phyloP scores from a whole-genome alignment of 2,113 vertebrate genomes.

The Trinectes maculatus region DNA sequence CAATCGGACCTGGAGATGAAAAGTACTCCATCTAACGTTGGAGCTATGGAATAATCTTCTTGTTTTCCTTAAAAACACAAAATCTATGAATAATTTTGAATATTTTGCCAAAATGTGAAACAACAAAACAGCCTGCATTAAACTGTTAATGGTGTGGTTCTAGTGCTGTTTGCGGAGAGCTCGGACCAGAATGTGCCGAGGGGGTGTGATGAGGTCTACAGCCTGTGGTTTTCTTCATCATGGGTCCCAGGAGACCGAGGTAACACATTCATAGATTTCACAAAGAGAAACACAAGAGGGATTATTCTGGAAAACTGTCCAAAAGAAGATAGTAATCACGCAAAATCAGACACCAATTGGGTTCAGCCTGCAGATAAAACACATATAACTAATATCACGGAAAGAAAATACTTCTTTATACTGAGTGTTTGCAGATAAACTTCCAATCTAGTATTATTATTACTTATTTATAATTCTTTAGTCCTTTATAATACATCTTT shows the following conservation, averaged over 20 bases:
- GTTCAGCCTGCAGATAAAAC: not conserved
- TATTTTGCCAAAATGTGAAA: constrained; percentile 34
- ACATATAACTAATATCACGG: not conserved
- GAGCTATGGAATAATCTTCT: not conserved
- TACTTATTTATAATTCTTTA: not conserved
- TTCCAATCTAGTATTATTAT: not conserved
- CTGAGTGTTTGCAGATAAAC: not conserved
- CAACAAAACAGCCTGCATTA: constrained; percentile 2
- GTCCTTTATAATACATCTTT: not conserved
- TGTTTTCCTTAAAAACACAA: constrained; percentile 12
- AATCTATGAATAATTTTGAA: constrained; percentile 59
- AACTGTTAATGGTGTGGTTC: constrained; percentile 2
- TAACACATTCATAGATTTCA: not conserved
- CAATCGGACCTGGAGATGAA: not conserved
- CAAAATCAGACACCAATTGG: not conserved
- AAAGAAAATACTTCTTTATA: not conserved
- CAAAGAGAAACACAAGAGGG: not conserved
- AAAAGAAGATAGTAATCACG: not conserved
- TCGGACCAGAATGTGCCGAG: not conserved
- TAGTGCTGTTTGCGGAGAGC: not conserved
- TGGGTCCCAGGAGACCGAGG: not conserved
- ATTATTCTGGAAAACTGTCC: not conserved
- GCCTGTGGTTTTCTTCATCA: not conserved
- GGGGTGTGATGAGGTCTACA: not conserved
- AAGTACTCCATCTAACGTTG: constrained; percentile 13